phyloP scores from a whole-genome alignment of 2,888 invertebrate genomes.

The Biston stratarius region DNA sequence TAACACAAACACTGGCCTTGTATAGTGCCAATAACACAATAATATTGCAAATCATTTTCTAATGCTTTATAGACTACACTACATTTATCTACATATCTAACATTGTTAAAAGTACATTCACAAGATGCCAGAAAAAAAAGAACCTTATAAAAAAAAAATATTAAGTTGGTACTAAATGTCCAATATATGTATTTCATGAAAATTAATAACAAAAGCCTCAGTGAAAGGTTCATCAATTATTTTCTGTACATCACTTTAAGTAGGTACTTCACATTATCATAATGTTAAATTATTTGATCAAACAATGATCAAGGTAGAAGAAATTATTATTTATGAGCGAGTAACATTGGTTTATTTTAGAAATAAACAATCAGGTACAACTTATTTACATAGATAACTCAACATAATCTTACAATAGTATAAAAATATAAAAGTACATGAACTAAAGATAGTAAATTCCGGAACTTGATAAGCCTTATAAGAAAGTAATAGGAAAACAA shows the following conservation, averaged over 20 bases:
- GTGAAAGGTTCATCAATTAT: background rate
- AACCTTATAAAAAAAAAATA: background rate
- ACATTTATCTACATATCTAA: constrained; percentile 23
- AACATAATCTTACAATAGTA: constrained; percentile 15
- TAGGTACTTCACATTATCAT: no score
- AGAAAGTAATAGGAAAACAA: constrained; percentile 22
- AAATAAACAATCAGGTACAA: constrained; percentile 32
- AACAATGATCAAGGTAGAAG: background rate
- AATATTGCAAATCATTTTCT: constrained; percentile 33
- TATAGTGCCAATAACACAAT: constrained; percentile 26
- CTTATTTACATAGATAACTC: constrained; percentile 17
- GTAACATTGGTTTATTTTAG: constrained; percentile 10
- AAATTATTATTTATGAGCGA: background rate
- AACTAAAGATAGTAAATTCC: constrained; percentile 18
- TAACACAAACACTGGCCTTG: constrained; percentile 53
- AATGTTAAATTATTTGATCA: no score
- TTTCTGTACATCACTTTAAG: background rate
- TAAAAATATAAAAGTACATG: constrained; percentile 22
- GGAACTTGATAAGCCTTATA: constrained; percentile 19
- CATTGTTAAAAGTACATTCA: constrained; percentile 4
- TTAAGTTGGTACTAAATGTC: no score
- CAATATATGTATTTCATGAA: no score
- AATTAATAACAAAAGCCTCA: background rate
- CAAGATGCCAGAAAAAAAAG: background rate
- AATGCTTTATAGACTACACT: constrained; percentile 24